Evolutionary conservation across 2,888 invertebrate species (phyloP).

Genomic region (Nomada fabriciana): DNA sequence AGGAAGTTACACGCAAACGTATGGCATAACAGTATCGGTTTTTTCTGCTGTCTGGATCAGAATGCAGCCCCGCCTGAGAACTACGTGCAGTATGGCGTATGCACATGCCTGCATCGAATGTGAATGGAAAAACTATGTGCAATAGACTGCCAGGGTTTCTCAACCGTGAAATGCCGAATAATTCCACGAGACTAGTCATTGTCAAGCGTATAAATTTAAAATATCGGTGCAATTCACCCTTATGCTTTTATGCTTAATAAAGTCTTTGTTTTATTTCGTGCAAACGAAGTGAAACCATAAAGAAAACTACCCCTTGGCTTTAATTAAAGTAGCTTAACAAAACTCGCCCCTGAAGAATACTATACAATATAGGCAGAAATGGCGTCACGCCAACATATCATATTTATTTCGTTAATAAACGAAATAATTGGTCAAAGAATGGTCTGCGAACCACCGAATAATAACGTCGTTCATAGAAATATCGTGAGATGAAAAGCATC

Average conservation of each 20-base stretch:
- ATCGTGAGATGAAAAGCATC: no score
- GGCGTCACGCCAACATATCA: no score
- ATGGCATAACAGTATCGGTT: conserved; percentile 66
- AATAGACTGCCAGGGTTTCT: conserved; percentile 62
- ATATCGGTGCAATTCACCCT: no score
- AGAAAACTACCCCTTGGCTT: no score
- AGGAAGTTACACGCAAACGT: conserved; percentile 65
- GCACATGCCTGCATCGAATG: conserved; percentile 50
- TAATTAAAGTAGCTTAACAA: no score
- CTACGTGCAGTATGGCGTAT: conserved; percentile 39
- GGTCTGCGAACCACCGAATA: neutral
- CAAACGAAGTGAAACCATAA: no score
- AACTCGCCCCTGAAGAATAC: no score
- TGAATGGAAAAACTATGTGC: conserved; percentile 52
- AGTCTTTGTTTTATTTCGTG: no score
- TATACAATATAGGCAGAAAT: no score
- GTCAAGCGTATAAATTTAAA: no score
- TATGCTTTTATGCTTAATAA: no score
- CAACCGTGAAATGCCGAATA: conserved; percentile 27
- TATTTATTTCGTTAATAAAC: no score
- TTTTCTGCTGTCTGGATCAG: conserved; percentile 65
- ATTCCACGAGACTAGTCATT: neutral
- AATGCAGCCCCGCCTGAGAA: conserved; percentile 52
- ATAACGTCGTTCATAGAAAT: neutral
- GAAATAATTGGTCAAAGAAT: neutral